A percentile compares a stretch with the other conserved stretches of the same genome.
phyloP scores from a whole-genome alignment of 2,888 invertebrate genomes.

The Tenthredo livida region DNA sequence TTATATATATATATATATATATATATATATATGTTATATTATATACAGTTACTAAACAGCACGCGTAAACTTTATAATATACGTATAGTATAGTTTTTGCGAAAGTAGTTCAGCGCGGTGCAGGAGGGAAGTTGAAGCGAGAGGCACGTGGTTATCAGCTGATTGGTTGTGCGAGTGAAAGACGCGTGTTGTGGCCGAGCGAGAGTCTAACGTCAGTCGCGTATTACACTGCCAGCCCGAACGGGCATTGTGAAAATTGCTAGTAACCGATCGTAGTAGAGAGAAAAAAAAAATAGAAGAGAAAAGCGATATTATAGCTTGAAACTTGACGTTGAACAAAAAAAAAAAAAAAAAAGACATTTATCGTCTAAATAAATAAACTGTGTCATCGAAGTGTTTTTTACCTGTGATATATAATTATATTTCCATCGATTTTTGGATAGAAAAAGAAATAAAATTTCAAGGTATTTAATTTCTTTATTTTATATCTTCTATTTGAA shows the following conservation, averaged over 20 bases:
- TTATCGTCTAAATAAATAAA: background rate
- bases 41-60: background rate
- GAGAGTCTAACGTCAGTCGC: conserved; percentile 38
- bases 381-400: background rate
- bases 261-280: background rate
- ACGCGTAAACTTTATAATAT: background rate
- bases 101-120: conserved; percentile 36
- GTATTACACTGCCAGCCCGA: conserved; percentile 41
- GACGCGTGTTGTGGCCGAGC: conserved; percentile 13
- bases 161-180: conserved; percentile 23
- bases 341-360: background rate
- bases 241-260: conserved; percentile 26
- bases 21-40: background rate
- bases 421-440: background rate
- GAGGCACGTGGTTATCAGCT: conserved; percentile 50
- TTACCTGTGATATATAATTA: background rate
- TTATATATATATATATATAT: background rate
- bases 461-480: background rate
- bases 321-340: background rate
- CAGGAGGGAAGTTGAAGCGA: background rate
- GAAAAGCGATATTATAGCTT: background rate
- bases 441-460: background rate
- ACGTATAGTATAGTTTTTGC: background rate
- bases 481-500: background rate
- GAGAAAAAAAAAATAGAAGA: background rate